phyloP scores from a whole-genome alignment of 2,797 vertebrate genomes.

The Uromys caudimaculatus region DNA sequence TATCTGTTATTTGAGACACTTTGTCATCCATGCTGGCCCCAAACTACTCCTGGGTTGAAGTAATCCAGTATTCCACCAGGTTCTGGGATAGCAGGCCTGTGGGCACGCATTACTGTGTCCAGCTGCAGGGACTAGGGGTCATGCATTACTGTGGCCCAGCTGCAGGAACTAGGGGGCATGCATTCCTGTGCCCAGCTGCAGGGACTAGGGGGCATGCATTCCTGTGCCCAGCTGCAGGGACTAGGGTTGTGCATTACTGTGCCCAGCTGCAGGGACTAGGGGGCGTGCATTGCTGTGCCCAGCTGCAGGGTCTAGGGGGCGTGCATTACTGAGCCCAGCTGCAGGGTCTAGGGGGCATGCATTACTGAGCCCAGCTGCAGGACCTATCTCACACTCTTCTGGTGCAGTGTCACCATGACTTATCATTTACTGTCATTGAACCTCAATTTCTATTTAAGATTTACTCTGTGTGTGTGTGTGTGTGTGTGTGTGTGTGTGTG shows the following conservation, averaged over 20 bases:
- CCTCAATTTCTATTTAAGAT: constrained; percentile 3
- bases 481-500: not conserved
- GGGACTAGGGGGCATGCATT: not conserved
- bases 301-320: no score
- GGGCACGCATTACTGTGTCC: not conserved
- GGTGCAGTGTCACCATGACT: not conserved
- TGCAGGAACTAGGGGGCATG: no score
- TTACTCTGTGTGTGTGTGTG: not conserved
- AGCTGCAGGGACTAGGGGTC: not conserved
- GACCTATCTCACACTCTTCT: not conserved
- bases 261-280: not conserved
- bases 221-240: not conserved
- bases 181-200: no score
- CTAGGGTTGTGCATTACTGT: not conserved
- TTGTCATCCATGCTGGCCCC: not conserved
- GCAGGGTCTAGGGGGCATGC: no score
- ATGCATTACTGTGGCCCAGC: not conserved
- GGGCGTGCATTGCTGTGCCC: not conserved
- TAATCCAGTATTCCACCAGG: not conserved
- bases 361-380: not conserved
- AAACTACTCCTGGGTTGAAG: not conserved
- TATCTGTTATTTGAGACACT: not conserved
- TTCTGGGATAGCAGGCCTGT: not conserved
- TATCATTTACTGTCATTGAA: not conserved
- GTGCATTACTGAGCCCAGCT: no score